Conservation (phyloP, 2,888 invertebrate species). For the Drosophila pegasa region DNA sequence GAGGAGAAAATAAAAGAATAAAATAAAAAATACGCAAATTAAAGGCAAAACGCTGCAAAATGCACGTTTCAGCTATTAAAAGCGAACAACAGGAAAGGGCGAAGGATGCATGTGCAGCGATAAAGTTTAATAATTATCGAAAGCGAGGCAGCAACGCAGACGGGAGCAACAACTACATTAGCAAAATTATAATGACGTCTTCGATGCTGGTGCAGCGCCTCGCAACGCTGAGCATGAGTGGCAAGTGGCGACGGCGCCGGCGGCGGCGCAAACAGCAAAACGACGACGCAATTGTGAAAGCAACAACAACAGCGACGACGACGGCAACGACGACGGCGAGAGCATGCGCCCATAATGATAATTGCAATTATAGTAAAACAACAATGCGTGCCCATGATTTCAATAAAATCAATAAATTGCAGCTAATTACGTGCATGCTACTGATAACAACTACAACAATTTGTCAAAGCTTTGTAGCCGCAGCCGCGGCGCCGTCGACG, state of each 20-base stretch:
- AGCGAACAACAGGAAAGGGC: conserved; percentile 36
- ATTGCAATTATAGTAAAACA: conserved; percentile 69
- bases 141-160: conserved; percentile 49
- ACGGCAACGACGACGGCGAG: conserved; percentile 18
- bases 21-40: conserved; percentile 31
- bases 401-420: conserved; percentile 82
- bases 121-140: conserved; percentile 61
- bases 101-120: conserved; percentile 39
- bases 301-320: conserved; percentile 21
- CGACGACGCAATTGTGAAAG: conserved; percentile 45
- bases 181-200: conserved; percentile 71
- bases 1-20: conserved; percentile 1
- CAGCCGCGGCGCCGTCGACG: conserved; percentile 40
- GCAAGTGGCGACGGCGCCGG: conserved; percentile 74
- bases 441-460: conserved; percentile 79
- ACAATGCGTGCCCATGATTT: conserved; percentile 63
- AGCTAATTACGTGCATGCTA: conserved; percentile 76
- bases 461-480: conserved; percentile 70
- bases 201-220: conserved; percentile 53
- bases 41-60: conserved; percentile 56
- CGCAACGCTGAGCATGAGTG: conserved; percentile 63
- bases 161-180: conserved; percentile 47
- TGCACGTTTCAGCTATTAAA: conserved; percentile 75
- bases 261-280: conserved; percentile 65
- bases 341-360: conserved; percentile 49